A percentile compares a stretch with the other conserved stretches of the same genome.
These are phyloP conservation scores for Ochropacha duplaris DNA, from an alignment of 2,888 invertebrate genomes.

Conservation along the genomic window DNA sequence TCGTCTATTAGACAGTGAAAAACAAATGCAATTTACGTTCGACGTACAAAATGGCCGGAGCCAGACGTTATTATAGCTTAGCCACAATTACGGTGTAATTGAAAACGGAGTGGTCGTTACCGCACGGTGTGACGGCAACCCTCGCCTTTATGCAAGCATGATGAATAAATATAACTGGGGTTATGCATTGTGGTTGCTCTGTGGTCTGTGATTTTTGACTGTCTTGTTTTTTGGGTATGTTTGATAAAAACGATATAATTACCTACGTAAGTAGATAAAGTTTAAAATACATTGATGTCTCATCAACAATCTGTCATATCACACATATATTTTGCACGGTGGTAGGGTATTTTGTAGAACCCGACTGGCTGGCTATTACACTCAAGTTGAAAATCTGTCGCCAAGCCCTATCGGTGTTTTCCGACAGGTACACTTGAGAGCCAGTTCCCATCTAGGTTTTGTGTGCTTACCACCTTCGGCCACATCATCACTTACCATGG, in stretches of 20 bases:
- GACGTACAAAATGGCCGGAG: slow-evolving; percentile 65
- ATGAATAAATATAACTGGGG: background rate
- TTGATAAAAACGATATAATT: background rate
- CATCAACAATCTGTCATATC: too few relatives aligned
- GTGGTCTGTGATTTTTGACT: slow-evolving; percentile 15
- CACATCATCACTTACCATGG: too few relatives aligned
- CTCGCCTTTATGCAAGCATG: slow-evolving; percentile 14
- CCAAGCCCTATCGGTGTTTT: too few relatives aligned
- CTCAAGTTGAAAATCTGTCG: too few relatives aligned
- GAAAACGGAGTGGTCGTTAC: slow-evolving; percentile 73
- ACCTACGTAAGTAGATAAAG: too few relatives aligned
- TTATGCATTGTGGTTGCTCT: background rate
- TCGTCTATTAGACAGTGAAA: slow-evolving; percentile 45
- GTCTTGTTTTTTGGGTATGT: background rate
- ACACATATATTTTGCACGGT: too few relatives aligned
- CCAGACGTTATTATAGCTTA: slow-evolving; percentile 64
- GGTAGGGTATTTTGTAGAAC: too few relatives aligned
- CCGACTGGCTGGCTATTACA: too few relatives aligned
- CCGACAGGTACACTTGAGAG: too few relatives aligned
- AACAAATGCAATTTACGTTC: slow-evolving; percentile 72
- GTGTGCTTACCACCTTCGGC: too few relatives aligned
- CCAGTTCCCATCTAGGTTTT: too few relatives aligned
- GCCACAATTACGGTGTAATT: slow-evolving; percentile 77
- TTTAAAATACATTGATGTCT: too few relatives aligned
- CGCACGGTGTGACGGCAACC: slow-evolving; percentile 48